Evolutionary conservation across 1,140 invertebrate genomes (phyloP).

Genomic region (Gryllus bimaculatus): DNA sequence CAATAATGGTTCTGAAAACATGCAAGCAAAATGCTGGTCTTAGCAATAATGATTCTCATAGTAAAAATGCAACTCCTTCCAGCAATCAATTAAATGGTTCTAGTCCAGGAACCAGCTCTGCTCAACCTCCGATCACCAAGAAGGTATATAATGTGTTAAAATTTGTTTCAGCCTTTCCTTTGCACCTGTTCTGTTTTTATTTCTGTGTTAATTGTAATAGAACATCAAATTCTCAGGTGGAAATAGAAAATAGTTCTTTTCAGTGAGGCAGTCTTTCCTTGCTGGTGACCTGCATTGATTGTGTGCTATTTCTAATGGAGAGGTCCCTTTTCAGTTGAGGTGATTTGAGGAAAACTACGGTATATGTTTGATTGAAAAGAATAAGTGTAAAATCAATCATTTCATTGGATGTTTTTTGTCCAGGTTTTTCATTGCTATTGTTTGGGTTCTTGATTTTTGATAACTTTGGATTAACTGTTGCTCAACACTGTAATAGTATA

Average conservation of each 20-base stretch:
- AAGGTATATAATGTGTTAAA: constrained; percentile 17
- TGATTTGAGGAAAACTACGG: too few species aligned
- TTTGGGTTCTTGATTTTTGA: too few species aligned
- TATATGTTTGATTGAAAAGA: too few species aligned
- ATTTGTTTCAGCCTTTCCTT: not conserved
- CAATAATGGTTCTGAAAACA: constrained; percentile 83
- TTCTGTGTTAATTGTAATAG: not conserved
- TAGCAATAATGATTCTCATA: not conserved
- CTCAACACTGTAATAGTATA: too few species aligned
- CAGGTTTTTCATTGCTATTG: too few species aligned
- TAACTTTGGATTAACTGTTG: too few species aligned
- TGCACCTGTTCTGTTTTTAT: not conserved
- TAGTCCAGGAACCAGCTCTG: not conserved
- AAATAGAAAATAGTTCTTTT: not conserved
- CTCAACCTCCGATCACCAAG: constrained; percentile 11
- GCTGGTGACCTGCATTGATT: too few species aligned
- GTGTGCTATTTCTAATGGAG: too few species aligned
- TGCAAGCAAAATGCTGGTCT: constrained; percentile 15
- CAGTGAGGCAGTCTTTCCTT: too few species aligned
- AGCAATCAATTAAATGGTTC: constrained; percentile 14
- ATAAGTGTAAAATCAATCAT: too few species aligned
- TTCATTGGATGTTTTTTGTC: too few species aligned
- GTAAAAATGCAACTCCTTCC: constrained; percentile 7
- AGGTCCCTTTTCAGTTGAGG: too few species aligned
- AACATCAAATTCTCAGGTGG: not conserved